A percentile compares a stretch with the other conserved stretches of the same genome.
These are phyloP conservation scores for Aphrophora alni DNA, from an alignment of 2,888 invertebrate species.

Conservation along the genomic window DNA sequence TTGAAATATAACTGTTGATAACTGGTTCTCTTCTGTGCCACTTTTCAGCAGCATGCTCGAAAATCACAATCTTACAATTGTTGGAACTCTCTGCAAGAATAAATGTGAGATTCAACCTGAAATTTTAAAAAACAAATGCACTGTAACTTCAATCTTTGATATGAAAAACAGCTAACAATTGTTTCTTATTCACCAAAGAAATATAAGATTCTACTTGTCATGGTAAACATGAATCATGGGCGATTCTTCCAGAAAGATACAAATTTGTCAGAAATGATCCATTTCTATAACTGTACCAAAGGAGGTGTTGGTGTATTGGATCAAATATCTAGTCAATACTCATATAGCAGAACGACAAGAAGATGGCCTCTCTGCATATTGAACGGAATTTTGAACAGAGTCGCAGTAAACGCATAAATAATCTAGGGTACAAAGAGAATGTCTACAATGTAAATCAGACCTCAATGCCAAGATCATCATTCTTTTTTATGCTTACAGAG, in stretches of 20 bases:
- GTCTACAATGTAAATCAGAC: neutral
- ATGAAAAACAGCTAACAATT: neutral
- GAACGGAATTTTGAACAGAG: neutral
- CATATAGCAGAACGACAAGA: neutral
- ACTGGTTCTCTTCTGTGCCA: no score
- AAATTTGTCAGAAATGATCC: neutral
- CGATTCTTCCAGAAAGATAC: neutral
- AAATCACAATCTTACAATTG: no score
- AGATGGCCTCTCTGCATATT: no score
- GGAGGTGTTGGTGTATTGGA: neutral
- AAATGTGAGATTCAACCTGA: neutral
- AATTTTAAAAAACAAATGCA: neutral
- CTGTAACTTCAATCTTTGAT: neutral
- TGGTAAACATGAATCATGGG: neutral
- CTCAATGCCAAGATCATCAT: neutral
- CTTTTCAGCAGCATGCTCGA: no score
- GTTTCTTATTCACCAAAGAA: neutral
- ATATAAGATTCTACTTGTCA: no score
- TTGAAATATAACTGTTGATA: no score
- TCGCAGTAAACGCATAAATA: neutral
- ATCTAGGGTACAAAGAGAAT: neutral
- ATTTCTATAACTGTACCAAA: neutral
- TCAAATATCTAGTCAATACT: neutral
- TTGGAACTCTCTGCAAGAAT: no score
- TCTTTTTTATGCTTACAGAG: neutral